Evolutionary conservation across 2,888 invertebrate species (phyloP), one percentile per base, ranked within the genome.

Genomic region (Galeopsomyia nigrocyanea): DNA sequence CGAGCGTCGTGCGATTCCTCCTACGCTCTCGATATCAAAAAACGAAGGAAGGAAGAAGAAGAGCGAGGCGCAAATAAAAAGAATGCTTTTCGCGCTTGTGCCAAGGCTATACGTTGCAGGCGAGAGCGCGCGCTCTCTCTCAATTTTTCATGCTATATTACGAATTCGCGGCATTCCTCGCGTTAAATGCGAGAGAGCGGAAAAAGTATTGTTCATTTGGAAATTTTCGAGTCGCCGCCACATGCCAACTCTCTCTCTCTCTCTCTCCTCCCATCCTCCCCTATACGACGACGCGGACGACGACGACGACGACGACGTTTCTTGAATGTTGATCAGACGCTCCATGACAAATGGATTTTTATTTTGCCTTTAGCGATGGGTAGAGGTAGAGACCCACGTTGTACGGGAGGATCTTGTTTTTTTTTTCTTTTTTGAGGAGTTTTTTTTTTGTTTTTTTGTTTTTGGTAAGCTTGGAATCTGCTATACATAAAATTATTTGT

Each of bases 111-210:
- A 50, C 5, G 51, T 26, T 31, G 53, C 19, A 21, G 39, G 39
- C 14, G 26, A 21, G 19, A 50, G 17, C 46, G 55, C 9, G 17
- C 3, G 16, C 46, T 22, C 55, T 47, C 62, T 68, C 68, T 68
- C 61, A 68, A 68, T 68, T 68, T 68, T 68, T 68, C 68, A 68
- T 68, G 55, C 61, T 68, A 46, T 68, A 68, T 68, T 68, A 62
- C 68, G 68, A 68, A 68, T 68, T 68, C 68, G 62, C 61, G 68
- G 68, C 53, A 68, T 68, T 68, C 68, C 68, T 39, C 17, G 13
- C 58, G 58, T 31, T 21, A 22, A 14, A 21, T 17, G 7, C 26
- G 39, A 26, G 49, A 10, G 21, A 51, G 26, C 26, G 26, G 26
- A 26, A 26, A 67, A 39, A 39, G 39, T 46, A 60, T 60, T 67